phyloP scores from a whole-genome alignment of 2,113 vertebrate species.

The Platichthys flesus region DNA sequence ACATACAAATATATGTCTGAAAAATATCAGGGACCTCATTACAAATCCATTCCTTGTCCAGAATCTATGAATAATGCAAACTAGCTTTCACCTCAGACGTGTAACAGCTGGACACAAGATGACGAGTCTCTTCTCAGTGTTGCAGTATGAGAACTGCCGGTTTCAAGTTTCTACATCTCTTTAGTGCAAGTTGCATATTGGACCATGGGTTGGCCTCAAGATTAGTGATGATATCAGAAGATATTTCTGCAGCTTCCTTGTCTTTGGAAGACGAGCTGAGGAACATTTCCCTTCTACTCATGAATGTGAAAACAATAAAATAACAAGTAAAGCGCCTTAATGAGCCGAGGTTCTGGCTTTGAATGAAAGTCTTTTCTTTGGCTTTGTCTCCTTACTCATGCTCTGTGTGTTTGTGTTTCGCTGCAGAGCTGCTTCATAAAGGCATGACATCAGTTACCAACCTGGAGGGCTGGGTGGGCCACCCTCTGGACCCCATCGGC shows the following conservation, averaged over 20 bases:
- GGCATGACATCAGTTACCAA: conserved; percentile 91
- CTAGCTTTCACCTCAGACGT: no score
- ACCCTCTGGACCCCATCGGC: conserved; percentile 94
- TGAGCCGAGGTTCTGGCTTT: not conserved
- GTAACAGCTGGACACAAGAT: no score
- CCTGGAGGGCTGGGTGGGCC: conserved; percentile 97
- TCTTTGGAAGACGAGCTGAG: not conserved
- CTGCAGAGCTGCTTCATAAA: conserved; percentile 90
- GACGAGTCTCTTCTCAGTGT: no score
- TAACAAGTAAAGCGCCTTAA: not conserved
- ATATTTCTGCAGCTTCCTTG: not conserved
- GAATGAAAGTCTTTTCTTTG: not conserved
- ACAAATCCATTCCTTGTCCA: no score
- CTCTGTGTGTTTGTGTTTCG: not conserved
- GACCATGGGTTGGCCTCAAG: no score
- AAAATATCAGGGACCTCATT: no score
- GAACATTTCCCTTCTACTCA: no score
- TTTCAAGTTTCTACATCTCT: no score
- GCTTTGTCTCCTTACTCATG: not conserved
- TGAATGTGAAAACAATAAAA: not conserved
- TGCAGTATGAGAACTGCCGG: no score
- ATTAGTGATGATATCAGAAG: not conserved
- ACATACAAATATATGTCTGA: no score
- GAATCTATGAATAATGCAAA: no score
- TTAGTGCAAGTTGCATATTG: no score